Percentiles rank a stretch among this genome's conserved stretches.
These are phyloP conservation scores for Microctenopoma steveboyesi DNA, from an alignment of 2,797 vertebrate species.

Conservation along the genomic window DNA sequence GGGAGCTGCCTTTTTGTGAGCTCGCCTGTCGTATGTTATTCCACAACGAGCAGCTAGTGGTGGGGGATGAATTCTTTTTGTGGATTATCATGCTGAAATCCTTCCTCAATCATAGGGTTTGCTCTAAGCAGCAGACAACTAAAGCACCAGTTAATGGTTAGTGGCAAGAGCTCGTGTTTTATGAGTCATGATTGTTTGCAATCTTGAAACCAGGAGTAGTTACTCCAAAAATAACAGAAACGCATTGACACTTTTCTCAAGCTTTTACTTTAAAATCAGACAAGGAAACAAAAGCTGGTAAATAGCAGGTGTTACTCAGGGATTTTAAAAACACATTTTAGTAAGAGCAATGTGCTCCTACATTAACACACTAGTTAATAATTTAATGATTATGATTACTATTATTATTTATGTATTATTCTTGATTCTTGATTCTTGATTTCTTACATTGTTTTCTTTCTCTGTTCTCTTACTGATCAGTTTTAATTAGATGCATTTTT, in stretches of 20 bases:
- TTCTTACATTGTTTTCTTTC: not conserved
- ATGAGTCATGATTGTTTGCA: not conserved
- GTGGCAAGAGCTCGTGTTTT: constrained; percentile 3
- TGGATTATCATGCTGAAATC: constrained; percentile 16
- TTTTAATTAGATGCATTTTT: not conserved
- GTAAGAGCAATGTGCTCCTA: not conserved
- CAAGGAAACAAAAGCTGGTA: not conserved
- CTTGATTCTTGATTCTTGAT: not conserved
- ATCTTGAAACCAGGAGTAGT: not conserved
- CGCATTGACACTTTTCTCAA: no score
- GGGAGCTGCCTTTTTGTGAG: constrained; percentile 12
- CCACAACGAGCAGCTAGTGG: not conserved
- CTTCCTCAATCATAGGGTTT: constrained; percentile 12
- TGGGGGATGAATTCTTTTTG: constrained; percentile 10
- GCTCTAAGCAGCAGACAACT: not conserved
- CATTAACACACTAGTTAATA: no score
- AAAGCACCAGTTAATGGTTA: not conserved
- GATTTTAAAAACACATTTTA: not conserved
- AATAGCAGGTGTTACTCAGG: not conserved
- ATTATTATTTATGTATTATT: no score
- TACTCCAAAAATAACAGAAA: no score
- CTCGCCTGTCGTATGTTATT: constrained; percentile 22
- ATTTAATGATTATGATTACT: no score
- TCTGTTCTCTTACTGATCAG: no score
- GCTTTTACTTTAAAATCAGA: not conserved